Evolutionary conservation across 64 coral and sea anemone species (phyloP), one percentile per base, ranked within the genome.

Genomic region (Montipora foliosa): DNA sequence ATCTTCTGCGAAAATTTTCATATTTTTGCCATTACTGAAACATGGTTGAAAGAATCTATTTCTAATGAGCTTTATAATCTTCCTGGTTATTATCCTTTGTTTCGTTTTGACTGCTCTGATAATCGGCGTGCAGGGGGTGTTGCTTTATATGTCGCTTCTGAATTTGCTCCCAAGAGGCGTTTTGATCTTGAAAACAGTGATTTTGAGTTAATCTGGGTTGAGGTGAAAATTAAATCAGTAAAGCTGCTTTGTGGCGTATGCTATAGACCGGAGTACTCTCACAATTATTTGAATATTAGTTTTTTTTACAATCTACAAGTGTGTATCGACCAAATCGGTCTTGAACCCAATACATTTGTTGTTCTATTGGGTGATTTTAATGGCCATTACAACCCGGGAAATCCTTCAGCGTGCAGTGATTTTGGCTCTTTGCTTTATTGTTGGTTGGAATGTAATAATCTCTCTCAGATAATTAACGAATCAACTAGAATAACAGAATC

Each of bases 171-270:
- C 37, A 86, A 86, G 47, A 47, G 58, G 45, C 67, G 53, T 47
- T n/a, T 10, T 14, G 58, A 86, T 69, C 17, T 89, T 72, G 75
- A 89, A 55, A 29, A 73, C 60, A 55, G 6, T 89, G 87, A 89
- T 89, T 89, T 89, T 6, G 87, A 89, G 87, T 47, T 89, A 77
- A 7, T 89, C 20, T 89, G 87, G 87, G 60, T 64, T 61, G 87
- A 89, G 60, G 29, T 60, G 2, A 89, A 89, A 44, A 8, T 77
- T 60, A 77, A 59, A 60, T 62, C 19, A 55, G 45, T 77, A 16
- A 89, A 49, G 44, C 49, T 89, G 21, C 15, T 89, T 49, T 89
- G 48, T 45, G 87, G 71, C n/a, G 75, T 89, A 6, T 89, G 87
- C 59, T 37, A 37, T 37, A 37, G 29, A 37, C 29, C 76, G 47